Evolutionary conservation across 2,888 invertebrate species (phyloP).

Genomic region (Ernsta delagoae): DNA sequence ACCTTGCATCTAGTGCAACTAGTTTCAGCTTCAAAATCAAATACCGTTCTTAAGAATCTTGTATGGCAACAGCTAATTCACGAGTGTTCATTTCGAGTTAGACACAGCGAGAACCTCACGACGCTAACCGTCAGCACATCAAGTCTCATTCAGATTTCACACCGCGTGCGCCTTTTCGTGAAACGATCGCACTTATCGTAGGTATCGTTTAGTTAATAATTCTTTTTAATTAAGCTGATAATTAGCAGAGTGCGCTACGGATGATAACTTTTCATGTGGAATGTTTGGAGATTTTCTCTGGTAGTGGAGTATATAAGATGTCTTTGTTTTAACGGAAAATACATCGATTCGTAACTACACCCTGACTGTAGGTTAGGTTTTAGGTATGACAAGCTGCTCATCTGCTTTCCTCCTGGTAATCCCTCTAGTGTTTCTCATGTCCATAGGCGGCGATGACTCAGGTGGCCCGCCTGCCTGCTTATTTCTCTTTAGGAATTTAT

Average conservation of each 20-base stretch:
- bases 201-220: conserved; percentile 10
- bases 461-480: too few relatives aligned
- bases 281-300: background rate
- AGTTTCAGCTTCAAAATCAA: background rate
- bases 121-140: background rate
- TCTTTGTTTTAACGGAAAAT: too few relatives aligned
- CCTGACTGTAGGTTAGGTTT: too few relatives aligned
- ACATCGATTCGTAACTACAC: too few relatives aligned
- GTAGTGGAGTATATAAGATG: too few relatives aligned
- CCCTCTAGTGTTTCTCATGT: too few relatives aligned
- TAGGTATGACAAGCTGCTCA: too few relatives aligned
- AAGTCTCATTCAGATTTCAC: background rate
- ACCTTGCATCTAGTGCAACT: background rate
- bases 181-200: background rate
- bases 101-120: background rate
- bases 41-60: background rate
- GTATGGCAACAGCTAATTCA: background rate
- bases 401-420: too few relatives aligned
- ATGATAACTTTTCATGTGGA: background rate
- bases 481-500: too few relatives aligned
- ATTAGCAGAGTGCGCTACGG: background rate
- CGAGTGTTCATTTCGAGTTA: background rate
- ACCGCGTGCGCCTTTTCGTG: background rate
- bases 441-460: too few relatives aligned
- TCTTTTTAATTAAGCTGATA: conserved; percentile 12